These are phyloP conservation scores for Ceyx margarethae DNA, from an alignment of 2,113 vertebrate species.

Conservation along the genomic window DNA sequence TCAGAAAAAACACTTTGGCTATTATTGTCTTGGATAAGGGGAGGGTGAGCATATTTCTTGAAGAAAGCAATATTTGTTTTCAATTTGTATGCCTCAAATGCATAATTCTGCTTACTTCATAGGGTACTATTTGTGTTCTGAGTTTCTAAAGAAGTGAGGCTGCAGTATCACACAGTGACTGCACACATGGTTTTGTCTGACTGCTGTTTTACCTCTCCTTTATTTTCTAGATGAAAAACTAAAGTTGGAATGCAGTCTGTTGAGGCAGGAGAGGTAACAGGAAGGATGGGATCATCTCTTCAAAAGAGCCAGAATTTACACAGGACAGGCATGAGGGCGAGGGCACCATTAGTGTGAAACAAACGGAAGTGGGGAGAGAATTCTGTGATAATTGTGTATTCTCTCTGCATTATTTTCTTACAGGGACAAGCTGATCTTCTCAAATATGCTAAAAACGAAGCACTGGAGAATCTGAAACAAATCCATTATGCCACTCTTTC, in stretches of 20 bases:
- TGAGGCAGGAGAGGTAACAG: background rate
- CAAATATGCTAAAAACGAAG: constrained; percentile 91
- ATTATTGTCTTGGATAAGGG: background rate
- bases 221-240: background rate
- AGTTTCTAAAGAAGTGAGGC: background rate
- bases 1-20: background rate
- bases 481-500: constrained; percentile 92
- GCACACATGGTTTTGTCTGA: background rate
- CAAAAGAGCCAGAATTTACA: background rate
- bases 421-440: constrained; percentile 96
- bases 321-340: background rate
- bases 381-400: background rate
- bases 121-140: background rate
- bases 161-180: background rate
- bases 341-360: background rate
- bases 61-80: background rate
- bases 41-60: background rate
- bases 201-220: background rate
- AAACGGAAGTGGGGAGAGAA: background rate
- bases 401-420: background rate
- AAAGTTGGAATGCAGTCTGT: background rate
- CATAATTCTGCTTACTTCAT: background rate
- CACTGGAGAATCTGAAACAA: constrained; percentile 94
- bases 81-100: background rate
- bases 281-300: background rate